Percentiles rank a stretch among this genome's conserved stretches.
These are phyloP conservation scores for Macrostomum cliftonense DNA, from an alignment of 2,888 invertebrate species.

Conservation along the genomic window DNA sequence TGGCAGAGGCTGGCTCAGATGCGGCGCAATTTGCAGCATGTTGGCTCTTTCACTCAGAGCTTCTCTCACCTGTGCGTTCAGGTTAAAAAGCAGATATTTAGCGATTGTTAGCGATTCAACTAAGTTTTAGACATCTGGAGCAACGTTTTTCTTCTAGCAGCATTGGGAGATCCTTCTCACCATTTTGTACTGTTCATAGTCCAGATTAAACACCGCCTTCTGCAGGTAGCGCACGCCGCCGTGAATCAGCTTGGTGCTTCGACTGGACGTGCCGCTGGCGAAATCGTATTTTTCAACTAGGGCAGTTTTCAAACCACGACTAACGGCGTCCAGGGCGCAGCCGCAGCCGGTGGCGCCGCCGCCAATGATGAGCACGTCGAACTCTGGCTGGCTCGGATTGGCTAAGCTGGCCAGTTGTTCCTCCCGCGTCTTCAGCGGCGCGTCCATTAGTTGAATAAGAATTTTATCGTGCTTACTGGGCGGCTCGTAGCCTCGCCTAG, in stretches of 20 bases:
- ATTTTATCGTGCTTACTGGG: no score
- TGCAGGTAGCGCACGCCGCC: conserved; percentile 93
- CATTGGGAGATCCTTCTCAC: not conserved
- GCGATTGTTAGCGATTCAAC: no score
- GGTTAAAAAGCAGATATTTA: no score
- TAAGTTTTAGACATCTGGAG: no score
- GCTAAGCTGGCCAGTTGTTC: no score
- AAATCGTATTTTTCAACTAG: conserved; percentile 88
- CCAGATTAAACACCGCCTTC: conserved; percentile 78
- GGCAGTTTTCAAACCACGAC: conserved; percentile 80
- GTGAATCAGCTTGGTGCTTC: conserved; percentile 92
- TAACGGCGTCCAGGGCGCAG: conserved; percentile 78
- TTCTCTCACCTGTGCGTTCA: conserved; percentile 48
- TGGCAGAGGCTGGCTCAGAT: conserved; percentile 81
- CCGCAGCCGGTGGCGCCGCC: conserved; percentile 94
- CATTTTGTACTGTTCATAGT: conserved; percentile 51
- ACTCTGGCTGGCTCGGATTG: conserved; percentile 37
- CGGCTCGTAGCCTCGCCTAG: no score
- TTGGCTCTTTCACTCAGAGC: conserved; percentile 82
- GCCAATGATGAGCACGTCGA: conserved; percentile 82
- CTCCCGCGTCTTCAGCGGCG: no score
- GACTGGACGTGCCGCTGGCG: conserved; percentile 77
- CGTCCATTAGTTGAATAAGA: no score
- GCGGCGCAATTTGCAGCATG: conserved; percentile 82
- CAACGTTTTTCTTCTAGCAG: no score